A percentile compares a stretch with the other conserved stretches of the same genome.
Conservation (phyloP, 2,113 vertebrate genomes). For the Oryzias javanicus region DNA sequence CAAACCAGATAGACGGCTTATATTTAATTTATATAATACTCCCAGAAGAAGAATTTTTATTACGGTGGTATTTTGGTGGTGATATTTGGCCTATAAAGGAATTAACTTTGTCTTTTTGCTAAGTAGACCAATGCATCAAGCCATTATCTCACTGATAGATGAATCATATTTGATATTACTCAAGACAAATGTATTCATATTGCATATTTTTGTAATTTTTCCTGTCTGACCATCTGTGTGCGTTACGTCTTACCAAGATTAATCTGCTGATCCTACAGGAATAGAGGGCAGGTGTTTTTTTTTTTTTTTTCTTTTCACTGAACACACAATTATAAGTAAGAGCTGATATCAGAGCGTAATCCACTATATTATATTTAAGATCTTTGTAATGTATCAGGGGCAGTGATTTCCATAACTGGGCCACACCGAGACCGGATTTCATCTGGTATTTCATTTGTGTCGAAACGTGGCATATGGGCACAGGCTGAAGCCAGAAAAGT, state of each 20-base stretch:
- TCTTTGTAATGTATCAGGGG: constrained; percentile 80
- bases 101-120: constrained; percentile 83
- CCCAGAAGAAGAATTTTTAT: constrained; percentile 76
- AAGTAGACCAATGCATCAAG: constrained; percentile 84
- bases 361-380: constrained; percentile 79
- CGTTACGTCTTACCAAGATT: constrained; percentile 88
- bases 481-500: constrained; percentile 60
- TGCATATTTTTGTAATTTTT: constrained; percentile 93
- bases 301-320: constrained; percentile 73
- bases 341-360: constrained; percentile 84
- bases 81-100: constrained; percentile 81
- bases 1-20: constrained; percentile 71
- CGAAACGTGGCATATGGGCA: constrained; percentile 50
- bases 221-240: constrained; percentile 90
- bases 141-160: constrained; percentile 84
- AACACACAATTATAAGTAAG: constrained; percentile 80
- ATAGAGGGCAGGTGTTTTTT: constrained; percentile 85
- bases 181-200: constrained; percentile 88
- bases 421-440: constrained; percentile 65
- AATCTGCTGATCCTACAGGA: constrained; percentile 87
- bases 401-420: constrained; percentile 65
- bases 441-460: constrained; percentile 55
- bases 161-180: constrained; percentile 86
- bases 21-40: constrained; percentile 80
- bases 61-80: constrained; percentile 65